Base-by-base conservation (phyloP, 2,113 vertebrate genomes). In the Sakesphorus luctuosus region DNA sequence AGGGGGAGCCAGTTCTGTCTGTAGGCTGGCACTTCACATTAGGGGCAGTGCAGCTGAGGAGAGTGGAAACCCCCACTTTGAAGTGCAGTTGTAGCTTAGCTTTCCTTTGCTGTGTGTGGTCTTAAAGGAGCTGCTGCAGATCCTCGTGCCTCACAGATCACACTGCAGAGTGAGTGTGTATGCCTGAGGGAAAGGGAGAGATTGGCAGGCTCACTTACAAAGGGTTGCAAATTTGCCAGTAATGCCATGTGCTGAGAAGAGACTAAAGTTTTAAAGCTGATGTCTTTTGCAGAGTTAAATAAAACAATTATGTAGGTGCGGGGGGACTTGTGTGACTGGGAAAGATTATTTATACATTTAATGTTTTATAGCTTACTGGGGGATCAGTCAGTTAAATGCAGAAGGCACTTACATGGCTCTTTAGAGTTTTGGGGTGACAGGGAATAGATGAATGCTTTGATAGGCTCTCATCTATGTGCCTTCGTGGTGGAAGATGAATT, bases 1-100 rank as follows among this genome's bases (percentile, higher is more conserved):
- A 66, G 49, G 52, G 10, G 2, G 0, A 49, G 5, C 43, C 52
- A 50, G 11, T 33, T 91, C 19, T 49, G 0, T 24, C 46, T 28
- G 74, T 35, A 11, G 87, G 44, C 18, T 80, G 35, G 5, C 25
- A 38, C 5, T 55, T 83, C 13, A 14, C 7, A 0, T 43, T 33
- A 3, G 2, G 7, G 33, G 55, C 4, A 2, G 33, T 4, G 31
- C 46, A 36, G 33, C 0, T 38, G 44, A 65, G 53, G 14, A 26
- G 55, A 38, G 58, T 36, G 36, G 62, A 58, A 62, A 43, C 8
- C 18, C 31, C 18, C 10, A 1, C 50, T 44, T 56, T 13, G 36
- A 58, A 36, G 62, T 11, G 67, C 56, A 49, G 1, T 15, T 72
- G 66, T n/a, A 58, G n/a, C 21, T 96, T 50, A 80, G 43, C 29